Percentiles rank a stretch among this genome's conserved stretches.
Evolutionary conservation across 2,797 vertebrate genomes (phyloP).

Genomic region (Spinus pinus): DNA sequence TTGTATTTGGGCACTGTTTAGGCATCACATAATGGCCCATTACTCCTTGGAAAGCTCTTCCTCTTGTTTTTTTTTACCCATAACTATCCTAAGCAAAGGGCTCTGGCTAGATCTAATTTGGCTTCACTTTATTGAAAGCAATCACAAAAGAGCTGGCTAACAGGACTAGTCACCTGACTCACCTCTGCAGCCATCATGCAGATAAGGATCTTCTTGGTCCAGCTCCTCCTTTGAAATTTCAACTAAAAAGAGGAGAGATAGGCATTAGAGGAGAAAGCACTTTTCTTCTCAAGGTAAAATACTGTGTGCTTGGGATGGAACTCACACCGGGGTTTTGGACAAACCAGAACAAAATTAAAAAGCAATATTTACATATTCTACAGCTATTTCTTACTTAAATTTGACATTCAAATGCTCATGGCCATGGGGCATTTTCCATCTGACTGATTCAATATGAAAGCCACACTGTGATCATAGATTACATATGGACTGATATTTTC

Average conservation of each 20-base stretch:
- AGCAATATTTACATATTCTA: not conserved
- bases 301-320: not conserved
- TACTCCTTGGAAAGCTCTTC: not conserved
- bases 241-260: constrained; percentile 38
- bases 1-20: not conserved
- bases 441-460: not conserved
- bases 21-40: not conserved
- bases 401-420: not conserved
- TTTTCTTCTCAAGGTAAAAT: not conserved
- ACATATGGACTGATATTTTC: not conserved
- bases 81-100: not conserved
- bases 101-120: not conserved
- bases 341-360: constrained; percentile 16
- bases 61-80: not conserved
- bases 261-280: not conserved
- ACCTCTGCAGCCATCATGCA: constrained; percentile 88
- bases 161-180: constrained; percentile 40
- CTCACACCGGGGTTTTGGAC: not conserved
- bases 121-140: not conserved
- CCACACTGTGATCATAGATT: not conserved
- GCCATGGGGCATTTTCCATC: not conserved
- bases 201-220: constrained; percentile 74
- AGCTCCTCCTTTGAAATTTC: constrained; percentile 60
- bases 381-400: constrained; percentile 4
- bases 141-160: not conserved